Percentiles rank a stretch among this genome's conserved stretches.
Evolutionary conservation across 2,888 invertebrate genomes (phyloP).

Genomic region (Acleris laterana): DNA sequence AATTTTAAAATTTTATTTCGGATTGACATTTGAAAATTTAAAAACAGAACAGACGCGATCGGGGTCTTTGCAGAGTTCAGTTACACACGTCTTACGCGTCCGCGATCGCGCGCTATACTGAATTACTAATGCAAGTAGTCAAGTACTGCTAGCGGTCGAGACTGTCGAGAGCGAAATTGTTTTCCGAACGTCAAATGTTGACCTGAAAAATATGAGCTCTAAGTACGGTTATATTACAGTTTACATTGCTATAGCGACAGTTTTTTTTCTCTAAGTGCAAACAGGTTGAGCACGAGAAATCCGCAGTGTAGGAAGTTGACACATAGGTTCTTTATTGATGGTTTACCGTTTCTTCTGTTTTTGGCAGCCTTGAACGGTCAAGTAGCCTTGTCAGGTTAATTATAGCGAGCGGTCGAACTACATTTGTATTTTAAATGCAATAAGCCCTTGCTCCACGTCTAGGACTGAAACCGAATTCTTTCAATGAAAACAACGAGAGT

Average conservation of each 20-base stretch:
- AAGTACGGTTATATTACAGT: slow-evolving; percentile 50
- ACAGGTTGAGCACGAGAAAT: slow-evolving; percentile 74
- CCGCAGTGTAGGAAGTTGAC: slow-evolving; percentile 65
- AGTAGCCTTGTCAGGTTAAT: slow-evolving; percentile 29
- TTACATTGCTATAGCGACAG: slow-evolving; percentile 50
- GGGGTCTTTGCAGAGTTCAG: slow-evolving; percentile 27
- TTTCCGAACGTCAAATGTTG: slow-evolving; percentile 56
- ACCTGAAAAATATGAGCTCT: slow-evolving; percentile 56
- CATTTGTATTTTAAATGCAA: slow-evolving; percentile 22
- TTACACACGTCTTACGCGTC: slow-evolving; percentile 56
- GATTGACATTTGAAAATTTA: slow-evolving; percentile 21
- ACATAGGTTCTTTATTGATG: slow-evolving; percentile 63
- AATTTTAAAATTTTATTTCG: slow-evolving; percentile 9
- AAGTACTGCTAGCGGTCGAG: slow-evolving; percentile 63
- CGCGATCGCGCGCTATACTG: slow-evolving; percentile 76
- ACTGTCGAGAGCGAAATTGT: slow-evolving; percentile 77
- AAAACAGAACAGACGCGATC: slow-evolving; percentile 24
- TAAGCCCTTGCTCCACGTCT: slow-evolving; percentile 14
- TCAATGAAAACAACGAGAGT: slow-evolving; percentile 1
- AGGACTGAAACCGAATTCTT: not conserved
- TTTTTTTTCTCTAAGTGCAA: slow-evolving; percentile 58
- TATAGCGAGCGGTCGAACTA: slow-evolving; percentile 26
- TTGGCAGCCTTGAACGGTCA: slow-evolving; percentile 29
- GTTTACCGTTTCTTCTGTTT: slow-evolving; percentile 47
- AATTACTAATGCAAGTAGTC: slow-evolving; percentile 66